Base-by-base conservation (phyloP, 92 coral and sea anemone genomes). In the Desmophyllum pertusum region DNA sequence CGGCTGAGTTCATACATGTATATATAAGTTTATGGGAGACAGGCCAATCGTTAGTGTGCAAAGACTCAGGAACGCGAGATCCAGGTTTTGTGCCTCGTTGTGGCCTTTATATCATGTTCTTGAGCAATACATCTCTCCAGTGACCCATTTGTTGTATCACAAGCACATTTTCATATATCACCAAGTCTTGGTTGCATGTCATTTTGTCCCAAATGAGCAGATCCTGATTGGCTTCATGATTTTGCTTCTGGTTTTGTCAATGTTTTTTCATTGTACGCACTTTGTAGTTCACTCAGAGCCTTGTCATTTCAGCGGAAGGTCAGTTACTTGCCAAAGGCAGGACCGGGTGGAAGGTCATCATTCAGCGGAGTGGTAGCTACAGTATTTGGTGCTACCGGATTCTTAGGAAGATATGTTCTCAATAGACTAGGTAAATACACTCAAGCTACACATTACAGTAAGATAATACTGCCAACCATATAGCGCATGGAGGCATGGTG, bases 331-430 rank as follows among this genome's bases (percentile, higher is more conserved):
- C 97, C 99, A 29, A 96, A 91, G 73, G 77, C 88, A 67, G 98
- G 99, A 11, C 90, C 95, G 23, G 99, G 99, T 10, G 99, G 99
- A 29, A 89, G 99, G 40, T 95, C 99, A 52, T 94, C 99, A 0
- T 96, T 92, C 69, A 96, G 90, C 89, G 99, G 99, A 23, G 97
- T 96, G 8, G 93, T 92, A 23, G 99, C 99, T 10, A 96, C 99
- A 52, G 99, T 96, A 55, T 96, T 96, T 89, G 99, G 98, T 38
- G 90, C 97, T 3, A 96, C 99, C 84, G 99, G 98, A 3, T 96
- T 96, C 77, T 83, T 96, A 11, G 99, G 99, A 41, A 87, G 97
- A 96, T 96, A 96, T 89, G 91, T 96, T 21, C 89, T 94, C 78
- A 96, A 96, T 76, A 90, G 99, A 86, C 83, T 96, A 19, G 94